Evolutionary conservation across 2,797 vertebrate species (phyloP), one percentile per base, ranked within the genome.

Genomic region (Macrochelys suwanniensis): DNA sequence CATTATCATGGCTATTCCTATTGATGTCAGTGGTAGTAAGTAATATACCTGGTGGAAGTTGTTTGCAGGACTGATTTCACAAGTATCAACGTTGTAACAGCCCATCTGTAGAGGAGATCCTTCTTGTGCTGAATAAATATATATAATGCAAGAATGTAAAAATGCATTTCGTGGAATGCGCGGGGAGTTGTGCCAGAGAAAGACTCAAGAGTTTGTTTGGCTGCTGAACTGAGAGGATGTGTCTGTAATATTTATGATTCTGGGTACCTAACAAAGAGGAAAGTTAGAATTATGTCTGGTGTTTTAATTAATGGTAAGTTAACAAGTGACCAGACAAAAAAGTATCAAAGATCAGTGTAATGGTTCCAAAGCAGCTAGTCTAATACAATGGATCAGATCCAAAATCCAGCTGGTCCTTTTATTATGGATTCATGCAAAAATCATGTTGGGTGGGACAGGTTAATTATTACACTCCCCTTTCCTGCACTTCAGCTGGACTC

Each of bases 401-500:
- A 88, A 92, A 95, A 93, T n/a, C 2, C n/a, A 74, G 10, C 45
- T 45, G 4, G 5, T 0, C 0, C 11, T 89, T 88, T 95, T 80
- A 51, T 88, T 54, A 59, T 3, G 1, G 53, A 37, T 85, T 82
- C 19, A 54, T 74, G 65, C 65, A 37, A 71, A 91, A 93, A 78
- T 1, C 5, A 3, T 0, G 0, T 7, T 45, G 15, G 47, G 12
- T 33, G 16, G 13, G 16, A 90, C 9, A 7, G 21, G 6, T 80
- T 76, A 93, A 56, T 3, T 25, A n/a, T 11, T 56, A 42, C 1
- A 33, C 82, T 85, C 80, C 12, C 12, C 2, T 57, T 33, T 31
- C 81, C 42, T 80, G 12, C 4, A 6, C 15, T n/a, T 83, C 77
- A 47, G 7, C 12, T 54, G 23, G 51, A 7, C 87, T 89, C 56